A percentile compares a stretch with the other conserved stretches of the same genome.
Evolutionary conservation across 2,888 invertebrate genomes (phyloP).

Genomic region (Nemapogon koenigi): DNA sequence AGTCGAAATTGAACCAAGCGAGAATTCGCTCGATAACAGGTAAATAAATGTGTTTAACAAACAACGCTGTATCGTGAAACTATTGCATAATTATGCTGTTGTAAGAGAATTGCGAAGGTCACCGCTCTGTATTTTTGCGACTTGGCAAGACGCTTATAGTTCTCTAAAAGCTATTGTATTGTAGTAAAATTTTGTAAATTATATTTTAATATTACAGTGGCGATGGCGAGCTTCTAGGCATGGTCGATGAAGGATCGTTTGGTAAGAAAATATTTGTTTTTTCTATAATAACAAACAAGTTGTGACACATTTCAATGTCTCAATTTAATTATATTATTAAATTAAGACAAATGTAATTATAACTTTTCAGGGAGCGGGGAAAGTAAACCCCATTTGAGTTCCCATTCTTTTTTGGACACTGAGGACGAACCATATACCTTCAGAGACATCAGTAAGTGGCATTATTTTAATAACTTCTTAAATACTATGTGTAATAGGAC

Average conservation of each 20-base stretch:
- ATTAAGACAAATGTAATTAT: conserved; percentile 17
- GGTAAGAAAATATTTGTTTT: conserved; percentile 29
- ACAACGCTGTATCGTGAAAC: conserved; percentile 17
- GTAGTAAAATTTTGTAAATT: neutral
- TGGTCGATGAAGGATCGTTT: conserved; percentile 48
- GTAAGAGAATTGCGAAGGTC: conserved; percentile 37
- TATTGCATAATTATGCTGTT: conserved; percentile 42
- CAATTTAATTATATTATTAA: conserved; percentile 7
- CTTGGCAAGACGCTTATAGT: conserved; percentile 31
- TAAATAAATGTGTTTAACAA: conserved; percentile 39
- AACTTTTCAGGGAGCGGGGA: conserved; percentile 41
- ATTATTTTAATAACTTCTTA: too few species aligned
- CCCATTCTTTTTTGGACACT: conserved; percentile 61
- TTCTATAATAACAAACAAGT: neutral
- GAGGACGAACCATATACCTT: conserved; percentile 43
- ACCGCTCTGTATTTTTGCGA: conserved; percentile 36
- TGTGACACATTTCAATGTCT: neutral
- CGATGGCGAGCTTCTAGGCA: conserved; percentile 50
- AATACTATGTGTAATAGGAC: too few species aligned
- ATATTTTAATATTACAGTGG: conserved; percentile 37
- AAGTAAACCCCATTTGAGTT: conserved; percentile 60
- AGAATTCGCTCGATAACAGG: conserved; percentile 69
- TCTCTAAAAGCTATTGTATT: too few species aligned
- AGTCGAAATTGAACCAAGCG: conserved; percentile 65
- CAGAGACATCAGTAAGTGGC: conserved; percentile 47